Conservation (phyloP, 2,113 vertebrate species). For the Prolemur simus region DNA sequence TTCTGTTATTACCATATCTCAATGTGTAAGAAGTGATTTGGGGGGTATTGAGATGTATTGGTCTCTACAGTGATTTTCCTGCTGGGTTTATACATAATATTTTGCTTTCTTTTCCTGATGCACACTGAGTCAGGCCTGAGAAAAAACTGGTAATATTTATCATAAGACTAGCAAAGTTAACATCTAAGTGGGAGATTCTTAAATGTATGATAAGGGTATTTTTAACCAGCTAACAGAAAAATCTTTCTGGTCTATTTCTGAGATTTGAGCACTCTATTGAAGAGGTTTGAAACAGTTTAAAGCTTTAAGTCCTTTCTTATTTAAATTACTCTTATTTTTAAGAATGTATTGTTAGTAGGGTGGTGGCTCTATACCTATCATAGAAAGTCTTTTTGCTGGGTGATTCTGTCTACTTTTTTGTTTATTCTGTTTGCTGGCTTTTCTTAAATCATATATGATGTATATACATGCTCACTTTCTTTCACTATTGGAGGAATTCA, state of each 20-base stretch:
- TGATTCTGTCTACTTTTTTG: not conserved
- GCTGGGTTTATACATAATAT: not conserved
- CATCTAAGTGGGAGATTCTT: not conserved
- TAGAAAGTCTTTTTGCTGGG: not conserved
- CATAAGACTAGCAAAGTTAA: not conserved
- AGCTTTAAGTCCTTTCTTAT: not conserved
- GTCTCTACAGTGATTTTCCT: not conserved
- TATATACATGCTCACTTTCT: not conserved
- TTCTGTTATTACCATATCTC: not conserved
- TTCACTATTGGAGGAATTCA: not conserved
- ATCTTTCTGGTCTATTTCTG: not conserved
- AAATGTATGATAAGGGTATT: not conserved
- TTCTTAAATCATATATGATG: not conserved
- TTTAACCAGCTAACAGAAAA: not conserved
- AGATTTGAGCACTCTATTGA: not conserved
- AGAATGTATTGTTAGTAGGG: not conserved
- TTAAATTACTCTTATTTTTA: not conserved
- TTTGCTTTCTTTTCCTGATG: not conserved
- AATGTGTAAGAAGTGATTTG: not conserved
- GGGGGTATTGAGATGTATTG: not conserved
- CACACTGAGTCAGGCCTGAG: not conserved
- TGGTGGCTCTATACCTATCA: not conserved
- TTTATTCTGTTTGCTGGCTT: not conserved
- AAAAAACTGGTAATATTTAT: not conserved
- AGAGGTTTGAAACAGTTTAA: slow-evolving; percentile 7